Evolutionary conservation across 2,797 vertebrate species (phyloP).

Genomic region (Brachyalestes nurse): DNA sequence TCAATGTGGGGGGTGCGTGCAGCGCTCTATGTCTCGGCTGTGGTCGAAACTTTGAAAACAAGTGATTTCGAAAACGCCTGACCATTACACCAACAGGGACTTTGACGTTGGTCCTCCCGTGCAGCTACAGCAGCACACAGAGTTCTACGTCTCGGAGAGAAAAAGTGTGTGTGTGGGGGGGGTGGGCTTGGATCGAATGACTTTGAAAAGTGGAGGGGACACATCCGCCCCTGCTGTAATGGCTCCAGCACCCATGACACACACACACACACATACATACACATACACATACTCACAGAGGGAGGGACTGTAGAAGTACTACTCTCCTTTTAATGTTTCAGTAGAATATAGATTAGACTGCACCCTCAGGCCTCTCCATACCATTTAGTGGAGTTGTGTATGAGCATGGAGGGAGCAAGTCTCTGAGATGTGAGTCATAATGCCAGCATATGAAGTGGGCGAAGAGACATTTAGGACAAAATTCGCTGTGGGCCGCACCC

Average conservation of each 20-base stretch:
- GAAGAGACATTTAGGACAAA: conserved; percentile 2
- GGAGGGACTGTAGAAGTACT: conserved; percentile 16
- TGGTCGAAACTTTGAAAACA: no score
- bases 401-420: conserved; percentile 60
- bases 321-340: conserved; percentile 33
- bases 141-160: no score
- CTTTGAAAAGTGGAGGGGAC: no score
- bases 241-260: not conserved
- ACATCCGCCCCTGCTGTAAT: no score
- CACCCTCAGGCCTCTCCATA: conserved; percentile 48
- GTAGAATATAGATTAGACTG: conserved; percentile 23
- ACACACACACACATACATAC: conserved; percentile 6
- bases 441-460: not conserved
- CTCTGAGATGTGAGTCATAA: conserved; percentile 12
- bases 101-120: no score
- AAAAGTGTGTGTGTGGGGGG: no score
- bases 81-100: no score
- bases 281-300: conserved; percentile 19
- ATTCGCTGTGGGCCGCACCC: conserved; percentile 1
- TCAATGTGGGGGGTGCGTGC: no score
- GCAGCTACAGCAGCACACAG: no score
- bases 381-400: not conserved
- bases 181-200: no score
- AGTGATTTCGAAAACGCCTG: no score
- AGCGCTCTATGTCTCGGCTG: no score